These are phyloP conservation scores for Bostrychus sinensis DNA, from an alignment of 2,113 vertebrate species.

Conservation along the genomic window DNA sequence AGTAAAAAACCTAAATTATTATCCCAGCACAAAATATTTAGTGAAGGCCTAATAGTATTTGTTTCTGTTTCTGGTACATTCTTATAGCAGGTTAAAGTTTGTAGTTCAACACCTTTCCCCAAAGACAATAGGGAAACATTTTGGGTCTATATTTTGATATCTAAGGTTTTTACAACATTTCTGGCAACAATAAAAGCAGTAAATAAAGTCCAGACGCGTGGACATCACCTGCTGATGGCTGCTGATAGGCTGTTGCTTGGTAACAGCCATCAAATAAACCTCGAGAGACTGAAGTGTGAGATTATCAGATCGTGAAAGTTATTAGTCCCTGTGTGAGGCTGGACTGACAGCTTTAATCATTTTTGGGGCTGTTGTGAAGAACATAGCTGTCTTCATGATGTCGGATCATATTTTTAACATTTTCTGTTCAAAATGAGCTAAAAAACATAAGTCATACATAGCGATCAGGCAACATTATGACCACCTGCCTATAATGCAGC, in stretches of 20 bases:
- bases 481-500: no score
- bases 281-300: slow-evolving; percentile 9
- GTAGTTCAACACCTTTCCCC: no score
- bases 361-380: neutral
- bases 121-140: no score
- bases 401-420: neutral
- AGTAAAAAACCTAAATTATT: no score
- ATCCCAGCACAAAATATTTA: no score
- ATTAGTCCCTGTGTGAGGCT: slow-evolving; percentile 3
- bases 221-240: slow-evolving; percentile 1
- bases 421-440: neutral
- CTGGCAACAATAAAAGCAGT: neutral
- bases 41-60: no score
- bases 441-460: no score
- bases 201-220: neutral
- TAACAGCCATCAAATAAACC: slow-evolving; percentile 23
- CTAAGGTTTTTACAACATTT: neutral
- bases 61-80: no score
- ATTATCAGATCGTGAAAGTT: neutral
- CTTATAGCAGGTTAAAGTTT: no score
- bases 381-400: neutral
- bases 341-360: slow-evolving; percentile 10
- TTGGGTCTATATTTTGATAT: neutral
- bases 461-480: no score
- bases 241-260: slow-evolving; percentile 33